Percentiles rank a stretch among this genome's conserved stretches.
phyloP scores from a whole-genome alignment of 2,888 invertebrate genomes.

The Monoplex corrugatus region DNA sequence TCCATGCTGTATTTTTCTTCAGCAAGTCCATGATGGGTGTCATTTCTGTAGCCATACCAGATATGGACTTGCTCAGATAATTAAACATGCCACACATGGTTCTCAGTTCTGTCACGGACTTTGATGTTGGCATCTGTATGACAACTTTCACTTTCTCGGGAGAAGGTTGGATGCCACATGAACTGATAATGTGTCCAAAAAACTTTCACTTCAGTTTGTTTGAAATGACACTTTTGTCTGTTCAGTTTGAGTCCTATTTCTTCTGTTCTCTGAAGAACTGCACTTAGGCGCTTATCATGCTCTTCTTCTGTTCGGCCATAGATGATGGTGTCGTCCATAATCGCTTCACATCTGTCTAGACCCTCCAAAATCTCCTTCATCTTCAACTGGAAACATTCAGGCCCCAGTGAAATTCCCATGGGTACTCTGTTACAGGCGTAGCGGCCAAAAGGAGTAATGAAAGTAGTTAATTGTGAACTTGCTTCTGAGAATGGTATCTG shows the following conservation, averaged over 20 bases:
- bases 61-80: constrained; percentile 18
- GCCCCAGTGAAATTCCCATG: constrained; percentile 1
- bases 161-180: background rate
- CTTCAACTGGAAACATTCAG: constrained; percentile 26
- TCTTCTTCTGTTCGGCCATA: constrained; percentile 40
- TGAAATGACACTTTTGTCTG: constrained; percentile 10
- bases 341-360: constrained; percentile 15
- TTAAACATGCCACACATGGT: constrained; percentile 30
- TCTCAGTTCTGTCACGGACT: constrained; percentile 18
- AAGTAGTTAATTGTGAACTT: background rate
- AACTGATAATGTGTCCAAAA: constrained; percentile 33
- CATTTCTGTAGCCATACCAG: background rate
- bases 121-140: background rate
- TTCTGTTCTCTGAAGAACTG: background rate
- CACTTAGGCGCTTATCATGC: background rate
- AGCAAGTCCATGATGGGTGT: constrained; percentile 27
- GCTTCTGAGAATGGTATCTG: background rate
- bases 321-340: constrained; percentile 60
- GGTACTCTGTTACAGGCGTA: background rate
- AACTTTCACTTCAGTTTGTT: constrained; percentile 25
- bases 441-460: constrained; percentile 18
- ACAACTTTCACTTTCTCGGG: constrained; percentile 14
- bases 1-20: background rate
- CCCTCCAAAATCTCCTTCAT: constrained; percentile 33
- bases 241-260: background rate